Evolutionary conservation across 2,888 invertebrate genomes (phyloP), one percentile per base, ranked within the genome.

Genomic region (Tricholauxania praeusta): DNA sequence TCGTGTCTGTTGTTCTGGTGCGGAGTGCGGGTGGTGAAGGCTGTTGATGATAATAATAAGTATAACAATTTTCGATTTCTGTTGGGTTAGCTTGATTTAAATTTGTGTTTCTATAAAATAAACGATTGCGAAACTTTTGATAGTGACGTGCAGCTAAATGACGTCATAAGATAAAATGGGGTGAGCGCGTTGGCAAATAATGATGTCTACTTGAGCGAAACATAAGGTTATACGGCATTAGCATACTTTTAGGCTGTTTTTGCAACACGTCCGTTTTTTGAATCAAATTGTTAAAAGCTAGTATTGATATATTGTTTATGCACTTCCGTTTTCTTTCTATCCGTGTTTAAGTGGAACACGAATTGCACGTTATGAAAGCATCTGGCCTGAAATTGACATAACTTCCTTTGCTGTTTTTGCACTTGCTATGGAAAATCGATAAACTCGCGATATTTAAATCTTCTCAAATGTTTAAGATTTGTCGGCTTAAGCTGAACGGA

Each of bases 91-190:
- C 60, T 47, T 49, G 70, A 51, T 59, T n/a, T 32, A 67, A 64
- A 17, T 52, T 59, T 73, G 73, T 73, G 49, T 72, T 49, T 47
- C 19, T 75, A 74, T 78, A 77, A 76, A 81, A 80, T 71, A 79
- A 79, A 71, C 80, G 79, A 78, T 76, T 78, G 73, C 80, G 80
- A 79, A 79, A 79, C 75, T 80, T 81, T 57, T 79, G 77, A 78
- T 80, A 81, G 68, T 80, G 81, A 73, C 83, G 79, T 69, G 78
- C 77, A 65, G 80, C 77, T 78, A 82, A 80, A 78, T 81, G 80
- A 74, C 81, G 83, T 83, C 83, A 82, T 82, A 83, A 83, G 74
- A 83, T 80, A 71, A 79, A 79, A 72, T 80, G 79, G 64, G 82
- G 80, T 72, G 82, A 82, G 77, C 82, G 80, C 74, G 77, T 80